Evolutionary conservation across 2,797 vertebrate genomes (phyloP), one percentile per base, ranked within the genome.

Genomic region (Antennarius maculatus): DNA sequence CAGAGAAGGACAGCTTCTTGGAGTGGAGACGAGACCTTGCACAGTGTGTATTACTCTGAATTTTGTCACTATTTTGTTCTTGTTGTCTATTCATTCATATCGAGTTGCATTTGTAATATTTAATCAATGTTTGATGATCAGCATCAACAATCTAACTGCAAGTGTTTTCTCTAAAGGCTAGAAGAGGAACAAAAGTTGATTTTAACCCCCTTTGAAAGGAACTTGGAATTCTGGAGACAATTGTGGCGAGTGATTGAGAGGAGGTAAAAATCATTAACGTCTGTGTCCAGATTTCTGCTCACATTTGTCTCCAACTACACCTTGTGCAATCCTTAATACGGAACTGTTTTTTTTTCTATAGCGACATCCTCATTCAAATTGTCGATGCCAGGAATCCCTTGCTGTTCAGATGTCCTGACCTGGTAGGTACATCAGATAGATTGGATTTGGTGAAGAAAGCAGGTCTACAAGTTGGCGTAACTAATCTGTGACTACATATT

Each of bases 181-280:
- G 97, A 99, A 83, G 98, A 99, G 88, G 95, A 98, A 37, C 94
- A 97, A 62, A 96, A 97, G 66, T 89, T 99, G 62, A 94, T 98
- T 87, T 73, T 99, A 55, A 99, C 98, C 0, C 98, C 98, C 0
- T 99, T 97, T 92, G 98, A 99, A 90, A 94, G 95, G 71, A 99
- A 99, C 87, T 80, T 99, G 86, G 96, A 99, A 79, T 99, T 99
- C 77, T 99, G 97, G 97, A 95, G 97, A 67, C 98, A 99, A 66
- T 94, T 99, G 28, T 99, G 98, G 98, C 95, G 98, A 89, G 98
- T 99, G 70, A 96, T 99, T 37, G 98, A 99, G 86, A 95, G 97
- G 77, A 99, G 98, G 98, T 98, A 89, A 41, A 68, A 59, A 15
- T 11, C 7, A 16, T 52, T 2, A 58, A 14, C 3, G 16, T 4